phyloP scores from a whole-genome alignment of 2,797 vertebrate genomes.

The Huso huso region DNA sequence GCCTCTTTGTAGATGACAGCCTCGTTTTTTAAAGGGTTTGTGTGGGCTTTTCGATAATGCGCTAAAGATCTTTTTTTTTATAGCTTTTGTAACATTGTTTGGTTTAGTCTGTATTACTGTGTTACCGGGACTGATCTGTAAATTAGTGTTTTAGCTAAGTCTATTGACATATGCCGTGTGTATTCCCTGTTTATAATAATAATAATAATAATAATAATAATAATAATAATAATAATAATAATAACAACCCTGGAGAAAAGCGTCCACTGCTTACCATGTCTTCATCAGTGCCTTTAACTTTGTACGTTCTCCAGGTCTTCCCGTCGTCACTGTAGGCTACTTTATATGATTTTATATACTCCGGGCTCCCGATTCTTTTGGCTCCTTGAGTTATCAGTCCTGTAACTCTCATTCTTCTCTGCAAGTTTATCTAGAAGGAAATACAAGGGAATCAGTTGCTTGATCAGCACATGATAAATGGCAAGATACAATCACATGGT shows the following conservation, averaged over 20 bases:
- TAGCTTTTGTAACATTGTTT: too few relatives aligned
- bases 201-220: too few relatives aligned
- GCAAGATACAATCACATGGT: slow-evolving; percentile 16
- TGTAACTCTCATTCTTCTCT: slow-evolving; percentile 93
- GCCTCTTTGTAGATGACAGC: too few relatives aligned
- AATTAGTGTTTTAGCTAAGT: too few relatives aligned
- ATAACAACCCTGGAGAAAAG: background rate
- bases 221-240: too few relatives aligned
- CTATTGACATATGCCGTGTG: too few relatives aligned
- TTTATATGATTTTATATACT: slow-evolving; percentile 98
- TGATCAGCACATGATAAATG: background rate
- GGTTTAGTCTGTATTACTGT: too few relatives aligned
- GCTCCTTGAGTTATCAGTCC: slow-evolving; percentile 97
- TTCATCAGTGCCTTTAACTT: slow-evolving; percentile 86
- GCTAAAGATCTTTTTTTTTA: too few relatives aligned
- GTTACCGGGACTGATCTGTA: too few relatives aligned
- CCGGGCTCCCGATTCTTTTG: slow-evolving; percentile 94
- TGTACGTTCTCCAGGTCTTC: slow-evolving; percentile 89
- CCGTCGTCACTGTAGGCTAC: slow-evolving; percentile 92
- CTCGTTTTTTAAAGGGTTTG: too few relatives aligned
- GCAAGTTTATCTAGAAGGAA: slow-evolving; percentile 83
- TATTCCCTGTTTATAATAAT: too few relatives aligned
- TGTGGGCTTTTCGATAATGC: too few relatives aligned
- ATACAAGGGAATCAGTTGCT: slow-evolving; percentile 15
- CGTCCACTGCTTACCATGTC: slow-evolving; percentile 78